Evolutionary conservation across 2,797 vertebrate genomes (phyloP), one percentile per base, ranked within the genome.

Genomic region (Sebastiscus tertius): DNA sequence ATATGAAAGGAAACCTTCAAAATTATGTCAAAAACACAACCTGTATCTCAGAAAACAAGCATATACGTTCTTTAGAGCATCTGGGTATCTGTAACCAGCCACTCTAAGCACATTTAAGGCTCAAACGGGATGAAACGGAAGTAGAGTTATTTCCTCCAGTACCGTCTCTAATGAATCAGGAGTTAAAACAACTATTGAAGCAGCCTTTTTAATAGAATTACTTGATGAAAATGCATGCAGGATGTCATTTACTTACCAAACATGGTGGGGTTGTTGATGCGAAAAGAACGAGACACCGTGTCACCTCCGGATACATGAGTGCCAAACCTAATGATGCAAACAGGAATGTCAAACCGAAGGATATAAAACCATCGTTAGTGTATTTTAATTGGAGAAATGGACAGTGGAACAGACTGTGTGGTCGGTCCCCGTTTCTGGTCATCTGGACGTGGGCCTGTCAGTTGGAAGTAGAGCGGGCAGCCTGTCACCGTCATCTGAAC

Each of bases 391-490:
- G n/a, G 26, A 69, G 33, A 46, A n/a, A 20, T 27, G n/a, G 20
- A 67, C 3, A 31, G 26, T 2, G 65, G 18, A 6, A 80, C 87
- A 1, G 91, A 98, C 97, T 95, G 94, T 89, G 96, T 72, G 5
- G 88, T 70, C 13, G 96, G 96, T 61, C 94, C 93, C 86, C 89
- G 94, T 80, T 89, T 88, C 72, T 94, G 95, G 66, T 86, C 78
- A 0, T 94, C 64, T 5, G 81, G 81, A 81, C 84, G 93, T 7
- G 92, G 97, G 76, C 97, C 96, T 3, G 93, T 96, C 94, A 97
- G 92, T 90, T 96, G 96, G 82, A 97, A 96, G 94, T 97, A 97
- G 79, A 99, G 86, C 1, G 99, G 98, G 75, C 97, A 99, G 82
- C 98, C 98, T 85, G 89, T 96, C 68, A 97, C 97, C 0, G 87